Evolutionary conservation across 1,140 invertebrate species (phyloP).

Genomic region (Patella vulgata): DNA sequence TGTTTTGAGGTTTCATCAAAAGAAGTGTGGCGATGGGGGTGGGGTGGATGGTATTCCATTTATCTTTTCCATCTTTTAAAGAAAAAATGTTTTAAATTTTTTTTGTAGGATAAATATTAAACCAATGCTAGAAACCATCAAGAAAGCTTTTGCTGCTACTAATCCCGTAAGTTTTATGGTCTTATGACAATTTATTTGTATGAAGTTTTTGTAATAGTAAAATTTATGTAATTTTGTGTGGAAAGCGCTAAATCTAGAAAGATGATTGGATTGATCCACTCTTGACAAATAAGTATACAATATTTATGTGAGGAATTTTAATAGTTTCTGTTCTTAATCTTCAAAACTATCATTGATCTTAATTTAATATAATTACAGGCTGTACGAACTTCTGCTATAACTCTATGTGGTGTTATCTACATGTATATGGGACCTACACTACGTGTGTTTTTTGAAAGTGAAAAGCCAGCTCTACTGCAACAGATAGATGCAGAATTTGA

Average conservation of each 20-base stretch:
- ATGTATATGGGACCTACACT: slow-evolving; percentile 82
- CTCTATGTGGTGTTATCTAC: slow-evolving; percentile 77
- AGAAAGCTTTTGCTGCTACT: slow-evolving; percentile 83
- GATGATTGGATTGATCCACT: too few relatives aligned
- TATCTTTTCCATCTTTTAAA: neutral
- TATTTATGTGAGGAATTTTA: too few relatives aligned
- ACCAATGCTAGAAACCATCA: slow-evolving; percentile 80
- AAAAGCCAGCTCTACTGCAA: slow-evolving; percentile 85
- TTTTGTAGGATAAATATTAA: slow-evolving; percentile 80
- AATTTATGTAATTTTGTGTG: too few relatives aligned
- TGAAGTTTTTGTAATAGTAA: too few relatives aligned
- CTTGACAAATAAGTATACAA: too few relatives aligned
- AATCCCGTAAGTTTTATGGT: slow-evolving; percentile 78
- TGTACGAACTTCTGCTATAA: slow-evolving; percentile 80
- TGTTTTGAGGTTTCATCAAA: too few relatives aligned
- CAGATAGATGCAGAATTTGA: slow-evolving; percentile 89
- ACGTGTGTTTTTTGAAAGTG: slow-evolving; percentile 84
- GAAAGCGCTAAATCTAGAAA: too few relatives aligned
- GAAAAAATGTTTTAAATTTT: slow-evolving; percentile 13
- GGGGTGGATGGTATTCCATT: neutral
- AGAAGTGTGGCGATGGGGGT: neutral
- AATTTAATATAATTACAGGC: slow-evolving; percentile 64
- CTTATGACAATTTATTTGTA: too few relatives aligned
- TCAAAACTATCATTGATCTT: too few relatives aligned
- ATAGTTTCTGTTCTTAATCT: too few relatives aligned